Base-by-base conservation (phyloP, 2,797 vertebrate species). In the Limosa lapponica region DNA sequence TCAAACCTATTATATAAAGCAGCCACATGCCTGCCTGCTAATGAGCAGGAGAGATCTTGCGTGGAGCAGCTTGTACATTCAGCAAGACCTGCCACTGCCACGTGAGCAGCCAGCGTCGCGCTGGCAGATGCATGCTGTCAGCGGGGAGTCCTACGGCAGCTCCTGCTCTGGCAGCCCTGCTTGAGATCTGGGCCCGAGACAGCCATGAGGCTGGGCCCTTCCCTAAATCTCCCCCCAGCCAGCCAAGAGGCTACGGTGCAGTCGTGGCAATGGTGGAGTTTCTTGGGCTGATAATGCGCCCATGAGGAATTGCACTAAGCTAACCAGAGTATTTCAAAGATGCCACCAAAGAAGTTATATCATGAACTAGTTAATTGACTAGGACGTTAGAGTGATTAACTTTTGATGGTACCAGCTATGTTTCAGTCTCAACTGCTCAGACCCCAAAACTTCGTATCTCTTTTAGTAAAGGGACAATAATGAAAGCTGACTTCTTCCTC, bases 211-310 rank as follows among this genome's bases (percentile, higher is more conserved):
- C 58, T 55, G 39, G 43, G 61, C 52, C 55, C 51, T 80, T 85
- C 62, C 59, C 67, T 16, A 24, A 30, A 17, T 8, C 55, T 59
- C 62, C 20, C 39, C 54, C 46, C 44, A 57, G 89, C 16, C 44
- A 57, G 75, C 34, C 58, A 66, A 41, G 20, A 16, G 54, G 51
- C 37, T 11, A 57, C 3, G 0, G 1, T 20, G 69, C 48, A 41
- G 72, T 4, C 19, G 34, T 3, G 43, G 44, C 25, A 59, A 22
- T 0, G 0, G 39, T 0, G 15, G 18, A 82, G 43, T 16, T 78
- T 18, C 59, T 65, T 0, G 2, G 64, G 48, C 20, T 46, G 59
- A 11, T 43, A 39, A 65, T 0, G 4, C 2, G 30, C 43, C 64
- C 32, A 22, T 0, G 1, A 89, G 49, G 51, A 94, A 83, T 6